Conservation (phyloP, 2,113 vertebrate genomes). For the Barbus barbus region DNA sequence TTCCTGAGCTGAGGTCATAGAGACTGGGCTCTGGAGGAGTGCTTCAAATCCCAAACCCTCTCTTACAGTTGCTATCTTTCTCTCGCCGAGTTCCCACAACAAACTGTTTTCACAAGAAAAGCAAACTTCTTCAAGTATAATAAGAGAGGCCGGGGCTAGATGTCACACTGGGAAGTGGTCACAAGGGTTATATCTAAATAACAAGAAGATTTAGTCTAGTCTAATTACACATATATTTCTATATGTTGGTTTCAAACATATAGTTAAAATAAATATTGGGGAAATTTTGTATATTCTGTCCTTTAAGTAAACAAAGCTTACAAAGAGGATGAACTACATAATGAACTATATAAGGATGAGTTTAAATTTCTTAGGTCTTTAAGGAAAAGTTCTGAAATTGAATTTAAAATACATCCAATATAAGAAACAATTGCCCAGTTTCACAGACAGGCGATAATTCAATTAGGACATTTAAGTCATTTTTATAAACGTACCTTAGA, state of each 20-base stretch:
- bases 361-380: neutral
- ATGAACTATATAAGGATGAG: neutral
- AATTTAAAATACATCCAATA: neutral
- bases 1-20: slow-evolving; percentile 57
- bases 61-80: neutral
- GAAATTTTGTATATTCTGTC: neutral
- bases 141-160: neutral
- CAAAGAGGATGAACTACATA: neutral
- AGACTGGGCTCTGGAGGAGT: slow-evolving; percentile 46
- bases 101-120: slow-evolving; percentile 22
- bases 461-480: too few relatives aligned
- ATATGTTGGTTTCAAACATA: neutral
- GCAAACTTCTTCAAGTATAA: neutral
- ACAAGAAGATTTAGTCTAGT: neutral
- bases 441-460: too few relatives aligned
- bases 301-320: neutral
- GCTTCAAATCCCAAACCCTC: slow-evolving; percentile 32
- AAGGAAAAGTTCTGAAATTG: neutral
- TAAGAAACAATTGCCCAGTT: too few relatives aligned
- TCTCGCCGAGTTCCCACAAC: slow-evolving; percentile 23
- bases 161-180: neutral
- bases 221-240: neutral
- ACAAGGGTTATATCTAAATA: neutral
- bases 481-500: too few relatives aligned
- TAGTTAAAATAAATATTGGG: neutral